phyloP scores from a whole-genome alignment of 2,113 vertebrate species.

The Bucco capensis region DNA sequence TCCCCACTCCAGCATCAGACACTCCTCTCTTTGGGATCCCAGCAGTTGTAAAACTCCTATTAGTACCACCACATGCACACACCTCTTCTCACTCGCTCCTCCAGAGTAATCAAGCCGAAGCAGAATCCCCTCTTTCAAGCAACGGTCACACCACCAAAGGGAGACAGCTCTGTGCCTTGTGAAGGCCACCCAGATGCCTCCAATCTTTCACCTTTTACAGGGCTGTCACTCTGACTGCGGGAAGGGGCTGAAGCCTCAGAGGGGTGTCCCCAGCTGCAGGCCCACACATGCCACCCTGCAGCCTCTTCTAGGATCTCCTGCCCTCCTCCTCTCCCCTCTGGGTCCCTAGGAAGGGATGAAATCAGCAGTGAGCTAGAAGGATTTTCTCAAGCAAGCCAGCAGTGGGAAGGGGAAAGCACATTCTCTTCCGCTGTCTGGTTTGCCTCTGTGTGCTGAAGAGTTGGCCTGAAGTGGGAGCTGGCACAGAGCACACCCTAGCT shows the following conservation, averaged over 20 bases:
- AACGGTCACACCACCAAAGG: background rate
- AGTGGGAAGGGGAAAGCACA: background rate
- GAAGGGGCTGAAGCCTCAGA: background rate
- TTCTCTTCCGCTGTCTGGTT: background rate
- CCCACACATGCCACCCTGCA: background rate
- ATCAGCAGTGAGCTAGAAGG: background rate
- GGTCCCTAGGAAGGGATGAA: background rate
- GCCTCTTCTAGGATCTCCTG: background rate
- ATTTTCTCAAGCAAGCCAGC: conserved; percentile 5
- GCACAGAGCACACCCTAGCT: background rate
- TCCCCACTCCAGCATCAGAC: background rate
- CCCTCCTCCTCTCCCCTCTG: background rate
- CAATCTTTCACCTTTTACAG: background rate
- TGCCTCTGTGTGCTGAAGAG: background rate
- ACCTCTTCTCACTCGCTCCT: background rate
- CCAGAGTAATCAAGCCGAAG: background rate
- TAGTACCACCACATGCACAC: background rate
- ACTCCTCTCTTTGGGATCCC: background rate
- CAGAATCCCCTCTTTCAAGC: background rate
- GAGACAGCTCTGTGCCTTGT: background rate
- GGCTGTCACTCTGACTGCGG: fast-evolving
- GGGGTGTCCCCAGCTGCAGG: background rate
- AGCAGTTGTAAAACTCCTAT: background rate
- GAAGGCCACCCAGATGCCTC: background rate
- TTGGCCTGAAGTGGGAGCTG: background rate